Percentiles rank a stretch among this genome's conserved stretches.
These are phyloP conservation scores for Lepilemur septentrionalis DNA, from an alignment of 2,797 vertebrate species.

Conservation along the genomic window DNA sequence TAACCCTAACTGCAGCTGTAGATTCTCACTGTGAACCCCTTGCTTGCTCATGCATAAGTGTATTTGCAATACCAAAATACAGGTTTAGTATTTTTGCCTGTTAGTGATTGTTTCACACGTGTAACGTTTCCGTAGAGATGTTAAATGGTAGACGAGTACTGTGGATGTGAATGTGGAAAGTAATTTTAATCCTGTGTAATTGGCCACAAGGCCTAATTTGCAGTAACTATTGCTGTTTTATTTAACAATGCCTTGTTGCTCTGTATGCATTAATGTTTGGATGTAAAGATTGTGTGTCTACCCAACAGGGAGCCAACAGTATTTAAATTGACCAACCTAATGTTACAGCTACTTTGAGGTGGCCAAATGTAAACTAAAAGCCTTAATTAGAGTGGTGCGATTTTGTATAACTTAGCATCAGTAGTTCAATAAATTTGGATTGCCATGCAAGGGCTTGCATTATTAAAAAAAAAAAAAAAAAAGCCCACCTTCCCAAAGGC, in stretches of 20 bases:
- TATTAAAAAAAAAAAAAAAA: slow-evolving; percentile 74
- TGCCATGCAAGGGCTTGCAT: slow-evolving; percentile 88
- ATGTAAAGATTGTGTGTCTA: slow-evolving; percentile 91
- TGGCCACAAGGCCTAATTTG: slow-evolving; percentile 89
- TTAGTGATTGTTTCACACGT: slow-evolving; percentile 93
- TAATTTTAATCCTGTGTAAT: slow-evolving; percentile 91
- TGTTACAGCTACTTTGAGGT: slow-evolving; percentile 92
- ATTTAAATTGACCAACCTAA: slow-evolving; percentile 92
- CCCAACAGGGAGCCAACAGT: slow-evolving; percentile 91
- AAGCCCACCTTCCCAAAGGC: background rate
- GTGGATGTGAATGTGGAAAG: slow-evolving; percentile 92
- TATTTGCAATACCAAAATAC: slow-evolving; percentile 94
- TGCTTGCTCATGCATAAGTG: slow-evolving; percentile 92
- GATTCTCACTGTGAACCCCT: slow-evolving; percentile 92
- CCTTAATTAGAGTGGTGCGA: slow-evolving; percentile 97
- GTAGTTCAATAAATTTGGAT: slow-evolving; percentile 95
- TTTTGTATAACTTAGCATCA: slow-evolving; percentile 95
- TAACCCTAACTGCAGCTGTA: slow-evolving; percentile 84
- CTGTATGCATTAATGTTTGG: slow-evolving; percentile 90
- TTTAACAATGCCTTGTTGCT: slow-evolving; percentile 94
- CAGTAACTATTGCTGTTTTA: slow-evolving; percentile 90
- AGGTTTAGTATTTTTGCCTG: slow-evolving; percentile 92
- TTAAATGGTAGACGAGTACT: slow-evolving; percentile 92
- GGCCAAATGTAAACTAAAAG: slow-evolving; percentile 96
- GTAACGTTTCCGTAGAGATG: slow-evolving; percentile 93